Percentiles rank a stretch among this genome's conserved stretches.
Evolutionary conservation across 2,888 invertebrate genomes (phyloP).

Genomic region (Trachelus tabidus): DNA sequence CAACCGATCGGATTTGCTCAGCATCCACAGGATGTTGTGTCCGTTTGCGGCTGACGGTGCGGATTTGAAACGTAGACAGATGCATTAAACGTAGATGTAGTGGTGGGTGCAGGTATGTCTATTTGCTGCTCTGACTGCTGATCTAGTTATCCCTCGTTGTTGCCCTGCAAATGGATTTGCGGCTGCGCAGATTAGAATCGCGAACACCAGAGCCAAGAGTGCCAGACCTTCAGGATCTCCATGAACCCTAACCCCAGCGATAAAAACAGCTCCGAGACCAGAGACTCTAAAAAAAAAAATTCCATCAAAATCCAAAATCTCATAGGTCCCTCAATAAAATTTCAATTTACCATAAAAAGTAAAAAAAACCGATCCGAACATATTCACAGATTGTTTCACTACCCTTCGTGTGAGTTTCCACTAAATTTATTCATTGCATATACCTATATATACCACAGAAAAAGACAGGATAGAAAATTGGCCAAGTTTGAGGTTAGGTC

Average conservation of each 20-base stretch:
- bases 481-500: neutral
- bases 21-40: constrained; percentile 1
- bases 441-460: neutral
- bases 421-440: neutral
- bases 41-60: neutral
- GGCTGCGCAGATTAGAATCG: constrained; percentile 51
- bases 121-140: constrained; percentile 27
- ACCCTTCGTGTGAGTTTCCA: neutral
- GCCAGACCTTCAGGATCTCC: constrained; percentile 7
- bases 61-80: neutral
- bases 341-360: neutral
- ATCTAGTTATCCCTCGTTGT: constrained; percentile 54
- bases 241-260: neutral
- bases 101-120: constrained; percentile 6
- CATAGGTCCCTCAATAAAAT: too few species aligned
- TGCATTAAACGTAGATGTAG: neutral
- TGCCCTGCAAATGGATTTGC: constrained; percentile 53
- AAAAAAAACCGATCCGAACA: neutral
- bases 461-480: too few species aligned
- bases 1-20: constrained; percentile 47
- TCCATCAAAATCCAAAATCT: neutral
- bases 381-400: neutral
- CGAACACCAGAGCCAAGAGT: neutral
- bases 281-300: neutral
- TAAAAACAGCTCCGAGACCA: neutral